Evolutionary conservation across 2,888 invertebrate genomes (phyloP).

Genomic region (Cantharis rustica): DNA sequence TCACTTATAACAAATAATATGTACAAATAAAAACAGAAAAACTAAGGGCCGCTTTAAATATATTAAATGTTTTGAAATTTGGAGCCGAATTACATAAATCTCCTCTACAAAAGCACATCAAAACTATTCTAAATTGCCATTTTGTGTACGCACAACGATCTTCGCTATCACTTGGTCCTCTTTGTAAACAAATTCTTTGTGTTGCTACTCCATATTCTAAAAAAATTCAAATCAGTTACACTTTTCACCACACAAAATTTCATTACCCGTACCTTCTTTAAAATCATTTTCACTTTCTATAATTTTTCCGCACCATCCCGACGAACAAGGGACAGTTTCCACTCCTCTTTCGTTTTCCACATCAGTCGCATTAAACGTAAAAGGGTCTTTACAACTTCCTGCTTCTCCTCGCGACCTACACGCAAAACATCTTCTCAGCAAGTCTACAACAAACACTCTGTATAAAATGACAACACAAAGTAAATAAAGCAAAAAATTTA

Average conservation of each 20-base stretch:
- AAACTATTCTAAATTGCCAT: conserved; percentile 81
- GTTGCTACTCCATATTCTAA: conserved; percentile 86
- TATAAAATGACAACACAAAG: not conserved
- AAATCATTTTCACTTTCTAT: conserved; percentile 79
- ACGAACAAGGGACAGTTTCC: conserved; percentile 79
- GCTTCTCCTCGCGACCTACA: conserved; percentile 87
- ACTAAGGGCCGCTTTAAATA: conserved; percentile 8
- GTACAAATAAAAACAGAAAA: not conserved
- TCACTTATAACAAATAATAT: not conserved
- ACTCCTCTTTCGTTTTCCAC: conserved; percentile 74
- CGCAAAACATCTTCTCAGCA: conserved; percentile 76
- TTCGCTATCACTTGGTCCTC: conserved; percentile 86
- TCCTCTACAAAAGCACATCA: conserved; percentile 90
- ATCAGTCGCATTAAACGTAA: conserved; percentile 77
- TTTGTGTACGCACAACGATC: conserved; percentile 87
- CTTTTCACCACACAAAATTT: not conserved
- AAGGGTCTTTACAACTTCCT: conserved; percentile 88
- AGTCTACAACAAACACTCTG: conserved; percentile 56
- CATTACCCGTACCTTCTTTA: conserved; percentile 69
- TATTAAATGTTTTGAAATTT: conserved; percentile 9
- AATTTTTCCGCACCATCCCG: conserved; percentile 92
- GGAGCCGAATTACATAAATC: conserved; percentile 75
- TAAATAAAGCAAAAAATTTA: not conserved
- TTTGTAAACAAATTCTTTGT: conserved; percentile 83
- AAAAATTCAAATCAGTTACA: conserved; percentile 39